A percentile compares a stretch with the other conserved stretches of the same genome.
Evolutionary conservation across 1,140 invertebrate genomes (phyloP).

Genomic region (Phthorimaea operculella): DNA sequence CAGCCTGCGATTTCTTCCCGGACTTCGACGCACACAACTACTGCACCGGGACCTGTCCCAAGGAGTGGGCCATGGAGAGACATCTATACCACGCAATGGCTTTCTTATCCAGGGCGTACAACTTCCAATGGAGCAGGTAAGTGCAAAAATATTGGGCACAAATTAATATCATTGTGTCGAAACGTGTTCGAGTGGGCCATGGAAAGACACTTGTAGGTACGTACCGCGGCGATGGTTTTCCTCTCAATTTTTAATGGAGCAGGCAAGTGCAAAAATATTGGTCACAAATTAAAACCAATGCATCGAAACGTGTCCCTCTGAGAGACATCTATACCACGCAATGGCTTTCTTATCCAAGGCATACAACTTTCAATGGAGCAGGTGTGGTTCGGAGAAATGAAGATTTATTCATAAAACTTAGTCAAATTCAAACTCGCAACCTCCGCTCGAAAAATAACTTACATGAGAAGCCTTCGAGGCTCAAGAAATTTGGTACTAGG

Average conservation of each 20-base stretch:
- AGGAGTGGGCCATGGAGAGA: conserved; percentile 80
- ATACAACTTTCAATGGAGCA: no score
- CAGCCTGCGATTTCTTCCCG: conserved; percentile 92
- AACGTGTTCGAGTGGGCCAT: conserved; percentile 75
- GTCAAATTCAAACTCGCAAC: no score
- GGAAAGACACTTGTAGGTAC: conserved; percentile 88
- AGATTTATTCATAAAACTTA: no score
- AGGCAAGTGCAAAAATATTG: conserved; percentile 20
- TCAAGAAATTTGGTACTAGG: no score
- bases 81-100: conserved; percentile 88
- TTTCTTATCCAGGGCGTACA: conserved; percentile 77
- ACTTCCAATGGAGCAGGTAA: conserved; percentile 84
- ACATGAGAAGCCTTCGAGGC: no score
- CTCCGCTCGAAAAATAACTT: no score
- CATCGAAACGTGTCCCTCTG: no score
- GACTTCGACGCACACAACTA: conserved; percentile 86
- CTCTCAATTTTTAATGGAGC: conserved; percentile 88
- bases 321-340: background rate
- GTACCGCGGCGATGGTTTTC: conserved; percentile 84
- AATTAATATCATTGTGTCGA: conserved; percentile 80
- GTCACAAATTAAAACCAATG: no score
- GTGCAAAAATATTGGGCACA: background rate
- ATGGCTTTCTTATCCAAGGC: no score
- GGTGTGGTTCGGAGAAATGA: no score
- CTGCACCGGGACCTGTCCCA: conserved; percentile 78